Conservation (phyloP, 1,140 invertebrate species). For the Epicauta chinensis region DNA sequence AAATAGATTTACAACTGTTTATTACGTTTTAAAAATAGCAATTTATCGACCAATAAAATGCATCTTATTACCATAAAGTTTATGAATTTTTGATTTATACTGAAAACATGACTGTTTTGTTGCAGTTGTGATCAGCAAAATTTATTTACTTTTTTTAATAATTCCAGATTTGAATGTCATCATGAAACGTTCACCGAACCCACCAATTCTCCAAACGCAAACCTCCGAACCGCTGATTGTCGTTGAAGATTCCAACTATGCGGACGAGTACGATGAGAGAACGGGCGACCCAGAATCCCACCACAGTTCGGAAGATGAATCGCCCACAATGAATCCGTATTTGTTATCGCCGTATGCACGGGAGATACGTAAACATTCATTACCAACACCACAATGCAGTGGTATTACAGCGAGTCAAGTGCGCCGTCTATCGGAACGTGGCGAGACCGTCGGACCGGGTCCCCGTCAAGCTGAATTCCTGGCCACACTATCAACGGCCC, state of each 20-base stretch:
- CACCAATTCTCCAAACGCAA: slow-evolving; percentile 44
- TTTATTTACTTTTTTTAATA: too few species aligned
- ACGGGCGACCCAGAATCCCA: slow-evolving; percentile 45
- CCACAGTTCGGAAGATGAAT: slow-evolving; percentile 62
- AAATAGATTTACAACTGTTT: too few species aligned
- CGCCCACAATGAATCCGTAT: slow-evolving; percentile 67
- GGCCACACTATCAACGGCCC: slow-evolving; percentile 67
- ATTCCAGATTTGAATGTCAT: not conserved
- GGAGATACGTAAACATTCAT: slow-evolving; percentile 68
- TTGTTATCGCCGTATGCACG: slow-evolving; percentile 65
- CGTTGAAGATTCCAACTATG: slow-evolving; percentile 66
- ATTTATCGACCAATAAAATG: too few species aligned
- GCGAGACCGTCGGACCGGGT: slow-evolving; percentile 61
- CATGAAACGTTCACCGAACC: slow-evolving; percentile 45
- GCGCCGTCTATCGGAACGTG: slow-evolving; percentile 67
- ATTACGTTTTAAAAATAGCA: too few species aligned
- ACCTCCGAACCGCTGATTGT: slow-evolving; percentile 68
- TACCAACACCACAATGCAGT: slow-evolving; percentile 73
- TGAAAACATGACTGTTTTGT: too few species aligned
- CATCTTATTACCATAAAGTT: not conserved
- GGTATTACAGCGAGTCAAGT: slow-evolving; percentile 81
- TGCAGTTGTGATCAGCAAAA: not conserved
- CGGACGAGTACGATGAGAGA: slow-evolving; percentile 53
- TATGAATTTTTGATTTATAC: not conserved
- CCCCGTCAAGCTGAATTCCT: slow-evolving; percentile 70